Conservation (phyloP, 1,140 invertebrate species). For the Orius laevigatus region DNA sequence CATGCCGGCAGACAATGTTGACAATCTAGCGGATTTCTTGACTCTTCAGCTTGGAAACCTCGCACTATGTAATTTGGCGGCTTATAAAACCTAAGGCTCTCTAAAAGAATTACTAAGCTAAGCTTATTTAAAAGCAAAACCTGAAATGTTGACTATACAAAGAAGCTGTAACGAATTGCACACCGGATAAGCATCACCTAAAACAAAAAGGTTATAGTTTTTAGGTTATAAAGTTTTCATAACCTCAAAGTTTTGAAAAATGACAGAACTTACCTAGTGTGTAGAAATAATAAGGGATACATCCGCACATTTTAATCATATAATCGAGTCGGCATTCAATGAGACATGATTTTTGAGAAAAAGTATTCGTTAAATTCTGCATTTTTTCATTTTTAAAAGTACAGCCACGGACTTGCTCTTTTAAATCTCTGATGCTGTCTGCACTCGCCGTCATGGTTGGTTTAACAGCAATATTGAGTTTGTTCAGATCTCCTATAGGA, state of each 20-base stretch:
- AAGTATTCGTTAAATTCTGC: constrained; percentile 17
- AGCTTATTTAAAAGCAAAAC: constrained; percentile 12
- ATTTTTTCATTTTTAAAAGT: constrained; percentile 21
- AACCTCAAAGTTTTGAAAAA: not conserved
- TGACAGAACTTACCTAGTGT: not conserved
- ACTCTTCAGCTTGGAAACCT: constrained; percentile 15
- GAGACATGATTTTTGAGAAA: constrained; percentile 22
- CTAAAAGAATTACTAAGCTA: constrained; percentile 15
- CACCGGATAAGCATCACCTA: constrained; percentile 19
- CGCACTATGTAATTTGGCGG: constrained; percentile 17
- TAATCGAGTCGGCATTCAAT: constrained; percentile 23
- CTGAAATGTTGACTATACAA: constrained; percentile 19
- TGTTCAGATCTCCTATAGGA: constrained; percentile 13
- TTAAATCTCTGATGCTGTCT: constrained; percentile 18
- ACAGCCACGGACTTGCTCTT: constrained; percentile 18
- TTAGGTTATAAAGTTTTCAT: no score
- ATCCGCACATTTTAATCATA: constrained; percentile 20
- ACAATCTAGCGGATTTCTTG: constrained; percentile 19
- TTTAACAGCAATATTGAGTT: constrained; percentile 20
- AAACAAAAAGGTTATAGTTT: constrained; percentile 8
- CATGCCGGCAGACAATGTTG: constrained; percentile 22
- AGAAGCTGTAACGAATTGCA: constrained; percentile 19
- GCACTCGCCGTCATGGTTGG: constrained; percentile 21
- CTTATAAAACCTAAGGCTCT: constrained; percentile 19
- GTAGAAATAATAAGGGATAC: constrained; percentile 23